Evolutionary conservation across 1,140 invertebrate genomes (phyloP).

Genomic region (Sycophaga agraensis): DNA sequence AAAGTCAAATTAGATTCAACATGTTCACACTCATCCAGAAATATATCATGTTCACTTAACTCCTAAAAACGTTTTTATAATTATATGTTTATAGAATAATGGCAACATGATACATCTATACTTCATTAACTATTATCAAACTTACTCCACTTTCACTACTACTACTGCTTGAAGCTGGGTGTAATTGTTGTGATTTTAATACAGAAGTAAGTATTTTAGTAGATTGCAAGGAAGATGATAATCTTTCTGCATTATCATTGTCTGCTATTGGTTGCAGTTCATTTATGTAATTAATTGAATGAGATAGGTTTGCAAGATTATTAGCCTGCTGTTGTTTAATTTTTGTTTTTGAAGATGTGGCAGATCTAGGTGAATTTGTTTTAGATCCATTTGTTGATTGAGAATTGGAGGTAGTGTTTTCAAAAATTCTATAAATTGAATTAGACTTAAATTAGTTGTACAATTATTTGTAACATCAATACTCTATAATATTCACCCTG

Average conservation of each 20-base stretch:
- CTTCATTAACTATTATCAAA: neutral
- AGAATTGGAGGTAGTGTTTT: constrained; percentile 35
- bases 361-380: constrained; percentile 39
- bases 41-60: constrained; percentile 69
- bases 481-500: constrained; percentile 31
- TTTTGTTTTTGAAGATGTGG: constrained; percentile 37
- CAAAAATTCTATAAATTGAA: constrained; percentile 33
- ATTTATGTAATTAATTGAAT: constrained; percentile 27
- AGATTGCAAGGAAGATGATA: constrained; percentile 35
- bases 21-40: constrained; percentile 60
- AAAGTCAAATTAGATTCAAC: constrained; percentile 51
- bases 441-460: neutral
- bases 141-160: constrained; percentile 56
- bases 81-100: neutral
- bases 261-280: constrained; percentile 38
- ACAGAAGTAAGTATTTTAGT: constrained; percentile 40
- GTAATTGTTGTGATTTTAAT: constrained; percentile 43
- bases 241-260: constrained; percentile 29
- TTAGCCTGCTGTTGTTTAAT: constrained; percentile 36
- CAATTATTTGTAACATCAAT: neutral
- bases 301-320: constrained; percentile 31
- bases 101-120: constrained; percentile 15
- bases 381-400: constrained; percentile 39
- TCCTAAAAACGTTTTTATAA: constrained; percentile 56
- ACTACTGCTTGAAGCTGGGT: constrained; percentile 54